These are phyloP conservation scores for Herpailurus yagouaroundi DNA, from an alignment of 2,113 vertebrate species.

Conservation along the genomic window DNA sequence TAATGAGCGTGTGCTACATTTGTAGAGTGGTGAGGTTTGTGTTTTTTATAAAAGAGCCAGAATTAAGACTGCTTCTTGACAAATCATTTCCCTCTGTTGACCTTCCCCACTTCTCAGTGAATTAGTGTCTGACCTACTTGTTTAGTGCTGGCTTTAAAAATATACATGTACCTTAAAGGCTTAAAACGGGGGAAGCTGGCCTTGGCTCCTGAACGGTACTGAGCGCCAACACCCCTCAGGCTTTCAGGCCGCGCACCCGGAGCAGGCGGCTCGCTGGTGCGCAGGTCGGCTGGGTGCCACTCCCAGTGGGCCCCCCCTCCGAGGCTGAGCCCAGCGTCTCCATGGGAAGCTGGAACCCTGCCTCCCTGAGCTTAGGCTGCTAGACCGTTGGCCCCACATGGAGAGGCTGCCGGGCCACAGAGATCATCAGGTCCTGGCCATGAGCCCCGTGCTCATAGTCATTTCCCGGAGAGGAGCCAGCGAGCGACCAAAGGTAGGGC, in stretches of 20 bases:
- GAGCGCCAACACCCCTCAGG: not conserved
- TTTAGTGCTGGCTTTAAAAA: not conserved
- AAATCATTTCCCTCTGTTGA: not conserved
- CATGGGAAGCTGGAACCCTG: not conserved
- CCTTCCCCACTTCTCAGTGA: not conserved
- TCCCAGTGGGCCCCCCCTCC: not conserved
- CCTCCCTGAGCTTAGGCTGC: not conserved
- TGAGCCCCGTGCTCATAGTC: too few relatives aligned
- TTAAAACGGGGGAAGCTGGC: not conserved
- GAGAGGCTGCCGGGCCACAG: not conserved
- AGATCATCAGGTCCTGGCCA: not conserved
- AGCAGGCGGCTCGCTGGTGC: not conserved
- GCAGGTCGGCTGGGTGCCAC: not conserved
- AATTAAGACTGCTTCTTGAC: not conserved
- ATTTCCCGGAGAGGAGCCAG: not conserved
- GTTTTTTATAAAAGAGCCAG: not conserved
- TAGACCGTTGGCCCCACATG: not conserved
- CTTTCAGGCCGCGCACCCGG: not conserved
- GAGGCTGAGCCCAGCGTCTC: not conserved
- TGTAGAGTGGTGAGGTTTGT: not conserved
- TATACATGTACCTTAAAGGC: not conserved
- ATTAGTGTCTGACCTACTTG: slow-evolving; percentile 46
- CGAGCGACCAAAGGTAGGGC: not conserved
- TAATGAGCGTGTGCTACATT: not conserved
- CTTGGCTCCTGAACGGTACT: not conserved